Percentiles rank a stretch among this genome's conserved stretches.
Evolutionary conservation across 2,888 invertebrate genomes (phyloP).

Genomic region (Aphelenchoides bicaudatus): DNA sequence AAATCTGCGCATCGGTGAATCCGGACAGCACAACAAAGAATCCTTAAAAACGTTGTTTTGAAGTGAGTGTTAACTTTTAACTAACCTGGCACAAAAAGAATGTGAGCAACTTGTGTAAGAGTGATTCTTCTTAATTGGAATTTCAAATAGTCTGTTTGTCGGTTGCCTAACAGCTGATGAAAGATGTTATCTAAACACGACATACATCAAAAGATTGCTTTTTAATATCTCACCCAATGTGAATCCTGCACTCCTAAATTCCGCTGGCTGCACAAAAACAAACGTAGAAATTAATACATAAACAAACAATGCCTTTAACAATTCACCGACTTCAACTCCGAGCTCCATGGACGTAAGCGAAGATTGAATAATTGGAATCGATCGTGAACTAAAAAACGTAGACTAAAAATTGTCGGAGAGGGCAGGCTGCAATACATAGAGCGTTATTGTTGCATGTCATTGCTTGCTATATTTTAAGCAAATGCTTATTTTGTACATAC

Average conservation of each 20-base stretch:
- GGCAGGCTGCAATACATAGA: too few species aligned
- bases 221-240: too few species aligned
- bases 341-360: constrained; percentile 8
- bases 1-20: neutral
- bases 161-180: constrained; percentile 4
- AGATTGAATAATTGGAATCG: too few species aligned
- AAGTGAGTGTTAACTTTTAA: constrained; percentile 1
- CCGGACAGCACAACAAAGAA: constrained; percentile 10
- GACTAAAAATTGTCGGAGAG: too few species aligned
- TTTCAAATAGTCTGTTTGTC: neutral
- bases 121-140: constrained; percentile 7
- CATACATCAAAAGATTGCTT: too few species aligned
- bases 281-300: neutral
- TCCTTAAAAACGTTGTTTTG: constrained; percentile 1
- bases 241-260: constrained; percentile 1
- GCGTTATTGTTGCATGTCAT: too few species aligned
- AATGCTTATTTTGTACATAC: too few species aligned
- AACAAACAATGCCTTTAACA: neutral
- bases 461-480: too few species aligned
- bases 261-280: neutral
- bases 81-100: constrained; percentile 10
- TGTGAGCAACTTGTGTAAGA: constrained; percentile 5
- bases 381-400: too few species aligned
- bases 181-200: constrained; percentile 17
- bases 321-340: neutral